Evolutionary conservation across 2,888 invertebrate genomes (phyloP).

Genomic region (Temnothorax ravouxi): DNA sequence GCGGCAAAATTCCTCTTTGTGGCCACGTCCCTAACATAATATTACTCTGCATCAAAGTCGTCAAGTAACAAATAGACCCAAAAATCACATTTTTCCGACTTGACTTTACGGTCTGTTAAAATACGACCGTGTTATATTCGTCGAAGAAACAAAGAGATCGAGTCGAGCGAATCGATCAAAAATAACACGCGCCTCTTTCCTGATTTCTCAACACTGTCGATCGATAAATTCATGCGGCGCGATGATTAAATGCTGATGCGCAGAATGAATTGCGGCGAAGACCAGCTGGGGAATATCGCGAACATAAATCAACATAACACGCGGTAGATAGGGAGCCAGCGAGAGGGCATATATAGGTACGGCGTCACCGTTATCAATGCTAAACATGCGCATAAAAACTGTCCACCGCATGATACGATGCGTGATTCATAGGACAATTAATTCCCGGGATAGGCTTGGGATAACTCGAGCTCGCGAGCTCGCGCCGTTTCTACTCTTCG

Average conservation of each 20-base stretch:
- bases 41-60: not conserved
- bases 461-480: constrained; percentile 13
- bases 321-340: constrained; percentile 65
- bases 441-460: constrained; percentile 74
- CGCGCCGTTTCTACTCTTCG: constrained; percentile 42
- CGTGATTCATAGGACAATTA: constrained; percentile 85
- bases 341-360: constrained; percentile 58
- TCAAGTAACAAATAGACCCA: not conserved
- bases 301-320: constrained; percentile 84
- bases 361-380: constrained; percentile 82
- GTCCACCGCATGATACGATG: constrained; percentile 79
- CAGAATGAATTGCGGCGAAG: constrained; percentile 65
- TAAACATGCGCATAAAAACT: constrained; percentile 83
- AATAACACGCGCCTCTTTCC: not conserved
- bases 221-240: constrained; percentile 51
- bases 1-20: not conserved
- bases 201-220: constrained; percentile 32
- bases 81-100: not conserved
- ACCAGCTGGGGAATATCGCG: constrained; percentile 69
- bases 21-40: not conserved
- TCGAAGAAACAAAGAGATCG: not conserved
- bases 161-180: not conserved
- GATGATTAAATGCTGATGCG: constrained; percentile 49
- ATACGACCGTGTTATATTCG: not conserved
- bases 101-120: not conserved